These are phyloP conservation scores for Acanthurus leucopareius DNA, from an alignment of 2,797 vertebrate species.

Conservation along the genomic window DNA sequence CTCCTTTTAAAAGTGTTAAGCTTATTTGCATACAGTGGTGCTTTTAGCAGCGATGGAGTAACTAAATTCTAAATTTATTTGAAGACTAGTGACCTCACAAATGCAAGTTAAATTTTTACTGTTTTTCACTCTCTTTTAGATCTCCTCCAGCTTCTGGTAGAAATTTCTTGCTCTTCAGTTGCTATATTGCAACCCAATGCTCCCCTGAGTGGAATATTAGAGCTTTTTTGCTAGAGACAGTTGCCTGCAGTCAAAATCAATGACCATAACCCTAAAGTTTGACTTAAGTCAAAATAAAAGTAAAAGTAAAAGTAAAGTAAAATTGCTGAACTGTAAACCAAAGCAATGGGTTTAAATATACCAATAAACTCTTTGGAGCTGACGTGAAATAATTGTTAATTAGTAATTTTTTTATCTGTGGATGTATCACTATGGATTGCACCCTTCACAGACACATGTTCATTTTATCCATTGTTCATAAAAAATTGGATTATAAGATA, in stretches of 20 bases:
- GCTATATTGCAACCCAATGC: not conserved
- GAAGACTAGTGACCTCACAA: not conserved
- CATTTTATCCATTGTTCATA: too few relatives aligned
- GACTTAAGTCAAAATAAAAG: not conserved
- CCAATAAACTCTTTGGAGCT: too few relatives aligned
- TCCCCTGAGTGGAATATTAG: not conserved
- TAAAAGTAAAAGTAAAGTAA: too few relatives aligned
- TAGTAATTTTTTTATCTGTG: too few relatives aligned
- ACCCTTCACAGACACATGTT: too few relatives aligned
- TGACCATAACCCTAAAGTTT: not conserved
- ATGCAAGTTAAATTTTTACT: not conserved
- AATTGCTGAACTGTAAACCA: not conserved
- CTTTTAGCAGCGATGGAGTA: not conserved
- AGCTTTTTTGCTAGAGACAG: not conserved
- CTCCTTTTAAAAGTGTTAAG: too few relatives aligned
- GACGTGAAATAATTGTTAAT: not conserved
- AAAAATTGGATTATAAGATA: too few relatives aligned
- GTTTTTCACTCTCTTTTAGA: not conserved
- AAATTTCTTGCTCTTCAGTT: not conserved
- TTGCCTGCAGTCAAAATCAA: not conserved
- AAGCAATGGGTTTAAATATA: not conserved
- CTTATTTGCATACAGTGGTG: not conserved
- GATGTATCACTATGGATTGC: too few relatives aligned
- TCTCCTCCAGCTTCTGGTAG: not conserved
- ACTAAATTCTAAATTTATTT: not conserved